Evolutionary conservation across 2,113 vertebrate genomes (phyloP).

Genomic region (Periophthalmodon schlosseri): DNA sequence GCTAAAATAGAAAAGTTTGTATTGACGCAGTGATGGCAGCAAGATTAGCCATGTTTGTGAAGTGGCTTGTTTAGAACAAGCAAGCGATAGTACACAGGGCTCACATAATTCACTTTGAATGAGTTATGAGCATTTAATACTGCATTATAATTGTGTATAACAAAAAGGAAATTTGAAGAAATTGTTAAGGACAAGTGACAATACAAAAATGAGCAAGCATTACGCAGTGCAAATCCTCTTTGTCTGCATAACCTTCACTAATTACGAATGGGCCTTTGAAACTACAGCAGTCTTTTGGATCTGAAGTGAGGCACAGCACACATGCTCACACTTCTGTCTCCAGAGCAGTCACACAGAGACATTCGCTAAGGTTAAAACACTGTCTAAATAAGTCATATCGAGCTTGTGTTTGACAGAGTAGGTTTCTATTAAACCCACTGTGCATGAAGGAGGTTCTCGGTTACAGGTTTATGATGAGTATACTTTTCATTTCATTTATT

Average conservation of each 20-base stretch:
- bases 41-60: background rate
- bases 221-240: background rate
- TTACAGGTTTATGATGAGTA: background rate
- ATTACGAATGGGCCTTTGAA: constrained; percentile 1
- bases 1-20: background rate
- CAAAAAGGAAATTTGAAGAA: background rate
- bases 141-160: background rate
- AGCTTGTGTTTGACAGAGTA: background rate
- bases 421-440: background rate
- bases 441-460: background rate
- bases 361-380: constrained; percentile 15
- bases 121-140: background rate
- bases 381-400: background rate
- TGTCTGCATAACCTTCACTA: background rate
- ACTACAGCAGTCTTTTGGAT: background rate
- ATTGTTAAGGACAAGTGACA: background rate
- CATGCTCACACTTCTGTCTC: constrained; percentile 6
- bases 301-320: background rate
- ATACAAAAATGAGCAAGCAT: background rate
- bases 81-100: background rate
- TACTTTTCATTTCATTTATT: too few species aligned
- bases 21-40: background rate
- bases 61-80: background rate
- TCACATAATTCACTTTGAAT: constrained; percentile 3
- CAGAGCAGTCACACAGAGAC: constrained; percentile 21